These are phyloP conservation scores for Euzetes globulus DNA, from an alignment of 2,888 invertebrate genomes.

Conservation along the genomic window DNA sequence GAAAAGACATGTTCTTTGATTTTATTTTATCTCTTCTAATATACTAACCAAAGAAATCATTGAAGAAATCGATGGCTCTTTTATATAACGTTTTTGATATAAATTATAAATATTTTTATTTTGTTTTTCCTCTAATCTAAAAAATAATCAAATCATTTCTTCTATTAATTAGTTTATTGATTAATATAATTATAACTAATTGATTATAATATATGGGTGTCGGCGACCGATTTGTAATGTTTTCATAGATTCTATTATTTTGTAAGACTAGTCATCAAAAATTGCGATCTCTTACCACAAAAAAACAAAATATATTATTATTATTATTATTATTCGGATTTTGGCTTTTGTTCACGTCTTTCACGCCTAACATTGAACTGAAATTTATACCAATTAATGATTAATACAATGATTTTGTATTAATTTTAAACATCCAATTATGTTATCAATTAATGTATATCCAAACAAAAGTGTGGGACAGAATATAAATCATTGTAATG, in stretches of 20 bases:
- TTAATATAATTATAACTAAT: not conserved
- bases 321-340: not conserved
- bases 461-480: no score
- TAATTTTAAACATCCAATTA: not conserved
- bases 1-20: not conserved
- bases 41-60: constrained; percentile 23
- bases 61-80: not conserved
- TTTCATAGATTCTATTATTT: not conserved
- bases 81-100: not conserved
- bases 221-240: not conserved
- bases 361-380: not conserved
- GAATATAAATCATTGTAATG: no score
- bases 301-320: not conserved
- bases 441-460: no score
- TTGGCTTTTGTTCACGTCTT: constrained; percentile 22
- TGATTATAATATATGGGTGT: constrained; percentile 20
- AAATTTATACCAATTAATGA: not conserved
- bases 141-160: constrained; percentile 13
- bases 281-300: constrained; percentile 3
- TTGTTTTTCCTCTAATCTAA: not conserved
- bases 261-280: not conserved
- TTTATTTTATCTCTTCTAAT: constrained; percentile 7
- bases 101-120: constrained; percentile 2
- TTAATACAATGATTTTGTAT: not conserved
- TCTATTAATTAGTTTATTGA: not conserved